phyloP scores from a whole-genome alignment of 2,888 invertebrate genomes.

The Hyposoter didymator region DNA sequence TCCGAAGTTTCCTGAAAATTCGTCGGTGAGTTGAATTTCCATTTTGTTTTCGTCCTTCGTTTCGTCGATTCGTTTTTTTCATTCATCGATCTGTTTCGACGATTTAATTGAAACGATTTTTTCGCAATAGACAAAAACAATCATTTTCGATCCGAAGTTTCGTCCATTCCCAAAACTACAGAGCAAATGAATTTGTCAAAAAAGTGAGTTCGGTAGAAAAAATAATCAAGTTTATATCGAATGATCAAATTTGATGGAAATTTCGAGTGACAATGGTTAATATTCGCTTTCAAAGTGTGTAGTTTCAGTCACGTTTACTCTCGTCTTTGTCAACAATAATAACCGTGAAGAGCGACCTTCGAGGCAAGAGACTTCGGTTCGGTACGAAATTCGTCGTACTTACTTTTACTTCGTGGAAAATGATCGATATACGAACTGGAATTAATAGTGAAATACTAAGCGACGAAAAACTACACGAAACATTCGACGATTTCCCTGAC shows the following conservation, averaged over 20 bases:
- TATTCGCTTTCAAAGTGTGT: neutral
- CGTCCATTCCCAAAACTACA: neutral
- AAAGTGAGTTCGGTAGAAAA: neutral
- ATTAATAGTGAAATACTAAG: neutral
- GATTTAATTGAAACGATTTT: neutral
- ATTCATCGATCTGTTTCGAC: neutral
- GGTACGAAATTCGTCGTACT: slow-evolving; percentile 28
- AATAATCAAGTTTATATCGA: neutral
- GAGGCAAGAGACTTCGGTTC: slow-evolving; percentile 10
- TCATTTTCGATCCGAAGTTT: neutral
- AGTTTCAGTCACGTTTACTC: slow-evolving; percentile 12
- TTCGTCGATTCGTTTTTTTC: neutral
- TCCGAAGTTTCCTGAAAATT: slow-evolving; percentile 63
- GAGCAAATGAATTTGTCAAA: neutral
- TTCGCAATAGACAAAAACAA: neutral
- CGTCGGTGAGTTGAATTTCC: slow-evolving; percentile 67
- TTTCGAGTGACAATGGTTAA: neutral
- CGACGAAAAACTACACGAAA: too few species aligned
- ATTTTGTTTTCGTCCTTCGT: neutral
- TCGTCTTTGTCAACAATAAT: slow-evolving; percentile 42
- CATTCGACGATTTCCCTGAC: neutral
- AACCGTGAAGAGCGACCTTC: slow-evolving; percentile 24
- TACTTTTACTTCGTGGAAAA: slow-evolving; percentile 49
- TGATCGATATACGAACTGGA: slow-evolving; percentile 46
- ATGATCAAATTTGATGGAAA: neutral